Evolutionary conservation across 2,113 vertebrate species (phyloP), one percentile per base, ranked within the genome.

Genomic region (Tiliqua scincoides): DNA sequence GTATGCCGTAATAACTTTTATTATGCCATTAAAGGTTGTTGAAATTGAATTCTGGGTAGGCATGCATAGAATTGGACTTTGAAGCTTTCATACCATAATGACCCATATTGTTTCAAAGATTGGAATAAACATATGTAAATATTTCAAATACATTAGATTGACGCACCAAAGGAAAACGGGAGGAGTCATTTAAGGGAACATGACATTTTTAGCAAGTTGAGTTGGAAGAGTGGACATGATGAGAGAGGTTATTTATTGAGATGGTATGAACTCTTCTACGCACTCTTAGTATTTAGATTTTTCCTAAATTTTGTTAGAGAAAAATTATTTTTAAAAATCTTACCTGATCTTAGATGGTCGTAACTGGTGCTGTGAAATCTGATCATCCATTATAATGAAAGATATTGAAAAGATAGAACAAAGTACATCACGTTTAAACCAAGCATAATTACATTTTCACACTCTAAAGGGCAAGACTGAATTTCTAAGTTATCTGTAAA

Each of bases 291-390:
- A 67, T 67, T 30, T n/a, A 67, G 10, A 57, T 57, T 57, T 57
- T 57, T 17, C 54, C 10, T 57, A 57, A 57, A 12, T 17, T 15
- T 57, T 57, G 54, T 57, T 57, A 57, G 54, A 57, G 11, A 57
- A 48, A n/a, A 48, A 48, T 48, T 4, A 48, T 48, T 48, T 57
- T 57, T 9, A 57, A 65, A 65, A 5, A 23, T 72, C 85, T 86
- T 86, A 86, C 85, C 80, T 86, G 77, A 86, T 63, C 37, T 80
- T 86, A 63, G 77, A 62, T 20, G 85, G 12, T 27, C 6, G 40
- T 10, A 37, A 72, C 40, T 32, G 77, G 14, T 72, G 68, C n/a
- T 73, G 57, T 37, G 30, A 48, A 52, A 43, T 70, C 65, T 20
- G 18, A 71, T 20, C 40, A 79, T 80, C 35, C 57, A 63, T 61